These are phyloP conservation scores for Lates calcarifer DNA, from an alignment of 2,113 vertebrate species.

Conservation along the genomic window DNA sequence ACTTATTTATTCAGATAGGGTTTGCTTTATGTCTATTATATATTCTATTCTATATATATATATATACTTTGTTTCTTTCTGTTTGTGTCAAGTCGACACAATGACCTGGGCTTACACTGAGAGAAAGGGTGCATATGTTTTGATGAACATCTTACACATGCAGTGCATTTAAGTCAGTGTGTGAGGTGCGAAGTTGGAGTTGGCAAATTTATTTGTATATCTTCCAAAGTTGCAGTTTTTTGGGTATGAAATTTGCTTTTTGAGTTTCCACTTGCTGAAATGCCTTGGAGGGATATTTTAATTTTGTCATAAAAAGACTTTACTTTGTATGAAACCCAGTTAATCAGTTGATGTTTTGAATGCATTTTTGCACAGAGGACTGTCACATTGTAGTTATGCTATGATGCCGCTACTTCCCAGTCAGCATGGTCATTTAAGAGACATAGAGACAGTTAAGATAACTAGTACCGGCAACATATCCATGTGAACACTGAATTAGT, in stretches of 20 bases:
- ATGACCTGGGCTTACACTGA: not conserved
- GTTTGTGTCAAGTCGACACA: not conserved
- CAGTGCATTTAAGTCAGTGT: not conserved
- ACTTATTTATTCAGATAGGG: not conserved
- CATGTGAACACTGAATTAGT: too few species aligned
- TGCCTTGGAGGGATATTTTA: not conserved
- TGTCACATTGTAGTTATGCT: too few species aligned
- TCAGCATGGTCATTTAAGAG: too few species aligned
- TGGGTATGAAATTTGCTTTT: not conserved
- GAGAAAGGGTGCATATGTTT: not conserved
- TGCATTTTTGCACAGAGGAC: too few species aligned
- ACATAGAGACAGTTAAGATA: too few species aligned
- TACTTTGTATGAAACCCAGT: too few species aligned
- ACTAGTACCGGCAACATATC: too few species aligned
- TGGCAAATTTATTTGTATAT: not conserved
- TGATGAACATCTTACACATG: not conserved
- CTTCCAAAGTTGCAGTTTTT: not conserved
- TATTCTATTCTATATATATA: too few species aligned
- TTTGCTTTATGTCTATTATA: not conserved
- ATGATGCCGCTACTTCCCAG: too few species aligned
- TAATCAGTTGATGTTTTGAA: too few species aligned
- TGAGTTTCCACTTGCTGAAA: not conserved
- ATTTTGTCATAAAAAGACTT: too few species aligned
- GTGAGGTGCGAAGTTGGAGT: not conserved
- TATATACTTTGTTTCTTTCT: too few species aligned